Base-by-base conservation (phyloP, 1,140 invertebrate genomes). In the Drosophila santomea region DNA sequence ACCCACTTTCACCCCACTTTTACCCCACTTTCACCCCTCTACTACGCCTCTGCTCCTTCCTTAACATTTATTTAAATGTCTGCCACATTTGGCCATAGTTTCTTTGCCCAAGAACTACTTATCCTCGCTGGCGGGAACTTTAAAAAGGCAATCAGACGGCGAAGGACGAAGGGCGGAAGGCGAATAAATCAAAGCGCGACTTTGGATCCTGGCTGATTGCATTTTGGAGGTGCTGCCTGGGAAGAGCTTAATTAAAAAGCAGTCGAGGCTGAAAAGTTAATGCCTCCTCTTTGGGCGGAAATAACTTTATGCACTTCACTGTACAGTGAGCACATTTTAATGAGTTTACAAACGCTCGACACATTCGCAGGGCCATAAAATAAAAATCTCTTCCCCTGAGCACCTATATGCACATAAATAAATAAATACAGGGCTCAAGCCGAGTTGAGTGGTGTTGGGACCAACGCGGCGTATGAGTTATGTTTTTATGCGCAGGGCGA, bases 301-400 rank as follows among this genome's bases (percentile, higher is more conserved):
- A 88, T 78, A 81, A 85, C 83, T 86, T 78, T 75, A 71, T 78
- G 64, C 79, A 63, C 80, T 76, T 81, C 54, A 62, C 66, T 71
- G 67, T 67, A 63, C 76, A 68, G 68, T 74, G 57, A 75, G 74
- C 52, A 78, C 71, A 83, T 88, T 89, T 88, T 88, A 88, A 88
- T 88, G 83, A 89, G 83, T 88, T 88, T 88, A 89, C 80, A 89
- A 88, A 89, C 80, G 84, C 79, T 88, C 86, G 80, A 88, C 84
- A 89, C 83, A 88, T 88, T 89, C 80, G 79, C 84, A 56, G 72
- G 38, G 52, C 43, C 72, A 77, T 88, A 77, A 88, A 88, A 75
- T 39, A 39, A 74, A 75, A 44, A 1, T 39, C 50, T 36, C 38
- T 51, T 43, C 47, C 36, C 52, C 28, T 20, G 20, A 20, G 20